Base-by-base conservation (phyloP, 2,797 vertebrate genomes). In the Ateles fusciceps region DNA sequence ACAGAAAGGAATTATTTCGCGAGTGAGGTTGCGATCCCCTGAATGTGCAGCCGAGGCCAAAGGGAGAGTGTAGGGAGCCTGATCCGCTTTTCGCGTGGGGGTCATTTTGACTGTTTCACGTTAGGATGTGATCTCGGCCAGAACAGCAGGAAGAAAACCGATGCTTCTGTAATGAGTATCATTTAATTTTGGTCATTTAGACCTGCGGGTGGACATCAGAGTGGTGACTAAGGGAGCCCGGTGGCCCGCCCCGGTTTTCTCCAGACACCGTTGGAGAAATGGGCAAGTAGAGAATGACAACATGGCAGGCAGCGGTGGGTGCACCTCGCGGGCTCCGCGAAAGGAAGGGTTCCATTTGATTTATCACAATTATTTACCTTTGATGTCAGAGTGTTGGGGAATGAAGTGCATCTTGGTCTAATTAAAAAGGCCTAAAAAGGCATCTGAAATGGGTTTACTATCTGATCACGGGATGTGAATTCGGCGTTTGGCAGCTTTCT, bases 381-480 rank as follows among this genome's bases (percentile, higher is more conserved):
- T 97, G 89, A 97, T 97, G 94, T 92, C 94, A 94, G 64, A 5
- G 14, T 95, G 86, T 88, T n/a, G n/a, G 48, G 94, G 94, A 97
- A 97, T 97, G 97, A 98, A 98, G 89, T 95, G 97, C 96, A 91
- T 96, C 88, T 97, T 92, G 94, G 84, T 94, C 92, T 98, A 98
- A 98, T 98, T 97, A 97, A 98, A 98, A 97, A 97, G 96, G 81
- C 85, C 97, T 96, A 97, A 98, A 59, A 95, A 96, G 78, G 61
- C 96, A 92, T 89, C 96, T 28, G 68, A 96, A 95, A 92, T 74
- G 86, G 59, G 83, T 95, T 94, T 97, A 50, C 68, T 94, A 91
- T 81, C 48, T 89, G 86, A 92, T 93, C 93, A 71, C 14, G 39
- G 75, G 91, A 97, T 96, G 83, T 96, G 86, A 94, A 84, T 95